Conservation (phyloP, 2,113 vertebrate species). For the Ptilorrhoa leucosticta region DNA sequence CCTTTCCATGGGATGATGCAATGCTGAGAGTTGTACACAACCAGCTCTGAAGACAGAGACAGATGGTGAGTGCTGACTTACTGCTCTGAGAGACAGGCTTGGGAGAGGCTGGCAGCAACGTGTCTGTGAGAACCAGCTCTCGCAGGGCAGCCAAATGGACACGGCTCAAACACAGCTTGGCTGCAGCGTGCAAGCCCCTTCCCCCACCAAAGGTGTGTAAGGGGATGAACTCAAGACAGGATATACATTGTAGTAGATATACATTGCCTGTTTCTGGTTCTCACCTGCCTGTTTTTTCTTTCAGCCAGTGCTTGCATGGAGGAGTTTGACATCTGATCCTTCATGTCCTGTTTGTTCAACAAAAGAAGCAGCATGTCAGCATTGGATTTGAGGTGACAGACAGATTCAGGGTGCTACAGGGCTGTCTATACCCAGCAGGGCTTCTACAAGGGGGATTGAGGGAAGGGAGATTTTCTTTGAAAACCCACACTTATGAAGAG, state of each 20-base stretch:
- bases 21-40: background rate
- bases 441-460: background rate
- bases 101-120: background rate
- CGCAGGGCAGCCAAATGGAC: background rate
- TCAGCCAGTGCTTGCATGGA: slow-evolving; percentile 79
- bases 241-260: background rate
- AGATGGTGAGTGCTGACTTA: slow-evolving; percentile 31
- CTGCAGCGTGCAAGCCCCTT: background rate
- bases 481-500: background rate
- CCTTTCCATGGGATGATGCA: background rate
- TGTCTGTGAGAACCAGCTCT: background rate
- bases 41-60: background rate
- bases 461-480: background rate
- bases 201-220: background rate
- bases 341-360: slow-evolving; percentile 85
- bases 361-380: background rate
- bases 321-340: slow-evolving; percentile 92
- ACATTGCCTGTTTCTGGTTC: background rate
- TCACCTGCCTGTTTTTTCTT: slow-evolving; percentile 87
- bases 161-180: background rate
- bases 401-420: background rate
- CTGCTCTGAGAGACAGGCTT: background rate
- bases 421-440: background rate
- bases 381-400: background rate
- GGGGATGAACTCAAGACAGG: background rate